Percentiles rank a stretch among this genome's conserved stretches.
Evolutionary conservation across 2,888 invertebrate species (phyloP).

Genomic region (Cancer borealis): DNA sequence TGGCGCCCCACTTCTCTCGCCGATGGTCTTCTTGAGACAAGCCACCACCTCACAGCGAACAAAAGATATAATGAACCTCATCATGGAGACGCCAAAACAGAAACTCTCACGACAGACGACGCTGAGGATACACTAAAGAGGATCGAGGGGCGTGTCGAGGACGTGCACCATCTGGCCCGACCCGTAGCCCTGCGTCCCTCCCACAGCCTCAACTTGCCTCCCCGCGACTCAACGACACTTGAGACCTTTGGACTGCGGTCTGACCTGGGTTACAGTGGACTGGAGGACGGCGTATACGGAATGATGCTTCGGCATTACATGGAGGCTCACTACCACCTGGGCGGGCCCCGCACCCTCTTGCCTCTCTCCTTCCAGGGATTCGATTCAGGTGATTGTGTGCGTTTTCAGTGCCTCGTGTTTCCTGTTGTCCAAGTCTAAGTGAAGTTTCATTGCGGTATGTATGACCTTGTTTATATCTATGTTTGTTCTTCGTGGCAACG

Average conservation of each 20-base stretch:
- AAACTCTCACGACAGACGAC: neutral
- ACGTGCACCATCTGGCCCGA: conserved; percentile 22
- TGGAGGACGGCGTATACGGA: conserved; percentile 35
- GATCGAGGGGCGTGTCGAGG: neutral
- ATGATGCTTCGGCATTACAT: conserved; percentile 63
- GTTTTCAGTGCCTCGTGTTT: neutral
- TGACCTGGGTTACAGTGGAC: neutral
- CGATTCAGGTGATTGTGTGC: conserved; percentile 53
- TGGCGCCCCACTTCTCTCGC: conserved; percentile 21
- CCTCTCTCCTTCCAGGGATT: conserved; percentile 51
- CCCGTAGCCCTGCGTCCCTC: conserved; percentile 46
- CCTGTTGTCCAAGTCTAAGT: neutral
- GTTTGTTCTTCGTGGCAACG: neutral
- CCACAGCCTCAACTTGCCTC: neutral
- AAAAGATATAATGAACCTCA: neutral
- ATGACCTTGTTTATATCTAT: neutral
- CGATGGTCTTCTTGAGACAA: neutral
- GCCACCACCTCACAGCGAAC: neutral
- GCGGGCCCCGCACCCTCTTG: conserved; percentile 15
- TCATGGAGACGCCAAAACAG: neutral
- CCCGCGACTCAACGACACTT: neutral
- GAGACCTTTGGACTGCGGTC: neutral
- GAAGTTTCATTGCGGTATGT: neutral
- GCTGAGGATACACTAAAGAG: neutral
- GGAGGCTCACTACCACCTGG: conserved; percentile 58